Conservation (phyloP, 1,140 invertebrate genomes). For the Popillia japonica region DNA sequence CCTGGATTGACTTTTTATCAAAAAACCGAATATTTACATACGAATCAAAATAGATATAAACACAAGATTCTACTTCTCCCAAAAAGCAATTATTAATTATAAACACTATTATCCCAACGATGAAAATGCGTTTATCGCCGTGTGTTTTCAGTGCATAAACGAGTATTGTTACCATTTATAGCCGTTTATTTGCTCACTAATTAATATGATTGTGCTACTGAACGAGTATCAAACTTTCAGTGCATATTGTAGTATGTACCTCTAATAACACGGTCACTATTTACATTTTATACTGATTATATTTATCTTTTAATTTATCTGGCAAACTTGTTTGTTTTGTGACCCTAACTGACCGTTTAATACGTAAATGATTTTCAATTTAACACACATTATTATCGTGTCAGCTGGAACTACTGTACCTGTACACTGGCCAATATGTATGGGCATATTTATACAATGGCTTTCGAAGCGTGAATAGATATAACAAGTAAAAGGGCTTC, state of each 20-base stretch:
- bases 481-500: background rate
- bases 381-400: background rate
- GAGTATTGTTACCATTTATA: too few relatives aligned
- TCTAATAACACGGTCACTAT: background rate
- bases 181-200: too few relatives aligned
- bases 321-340: background rate
- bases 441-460: background rate
- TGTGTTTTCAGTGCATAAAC: too few relatives aligned
- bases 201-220: too few relatives aligned
- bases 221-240: too few relatives aligned
- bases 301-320: slow-evolving; percentile 12
- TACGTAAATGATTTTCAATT: slow-evolving; percentile 6
- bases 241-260: background rate
- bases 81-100: too few relatives aligned
- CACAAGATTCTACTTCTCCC: too few relatives aligned
- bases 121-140: too few relatives aligned
- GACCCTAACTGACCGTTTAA: background rate
- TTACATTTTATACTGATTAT: background rate
- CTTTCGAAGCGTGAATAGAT: slow-evolving; percentile 4
- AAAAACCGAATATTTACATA: too few relatives aligned
- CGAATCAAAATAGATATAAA: too few relatives aligned
- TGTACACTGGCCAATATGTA: background rate
- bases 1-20: too few relatives aligned
- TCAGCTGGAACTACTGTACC: background rate
- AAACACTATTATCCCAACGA: too few relatives aligned